Conservation (phyloP, 2,797 vertebrate genomes). For the Bradypus variegatus region DNA sequence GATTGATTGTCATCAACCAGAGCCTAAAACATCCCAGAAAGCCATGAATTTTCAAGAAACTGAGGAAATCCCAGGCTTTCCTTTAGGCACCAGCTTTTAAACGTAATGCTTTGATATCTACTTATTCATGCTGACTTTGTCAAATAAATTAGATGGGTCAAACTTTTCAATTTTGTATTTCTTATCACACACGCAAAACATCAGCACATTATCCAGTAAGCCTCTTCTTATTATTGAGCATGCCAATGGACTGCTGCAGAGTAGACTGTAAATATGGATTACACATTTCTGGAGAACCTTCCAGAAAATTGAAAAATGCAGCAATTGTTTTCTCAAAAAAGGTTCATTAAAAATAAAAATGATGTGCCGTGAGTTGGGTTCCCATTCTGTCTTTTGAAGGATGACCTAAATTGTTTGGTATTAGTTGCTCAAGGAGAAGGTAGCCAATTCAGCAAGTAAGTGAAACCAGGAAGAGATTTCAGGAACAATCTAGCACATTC, state of each 20-base stretch:
- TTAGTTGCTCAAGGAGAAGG: not conserved
- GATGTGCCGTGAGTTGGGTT: not conserved
- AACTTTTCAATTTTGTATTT: not conserved
- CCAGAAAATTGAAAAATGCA: constrained; percentile 28
- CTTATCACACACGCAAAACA: not conserved
- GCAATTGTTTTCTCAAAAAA: not conserved
- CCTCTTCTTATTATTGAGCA: not conserved
- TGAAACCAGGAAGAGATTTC: not conserved
- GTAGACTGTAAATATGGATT: not conserved
- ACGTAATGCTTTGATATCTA: not conserved
- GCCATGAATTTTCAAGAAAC: not conserved
- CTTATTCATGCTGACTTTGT: not conserved
- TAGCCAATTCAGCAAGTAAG: not conserved
- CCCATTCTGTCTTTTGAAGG: not conserved
- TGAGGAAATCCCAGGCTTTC: not conserved
- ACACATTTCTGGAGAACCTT: not conserved
- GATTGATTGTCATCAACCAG: not conserved
- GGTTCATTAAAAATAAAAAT: not conserved
- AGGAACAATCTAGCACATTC: no score
- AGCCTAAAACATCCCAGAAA: not conserved
- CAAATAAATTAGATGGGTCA: not conserved
- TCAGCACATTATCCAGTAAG: not conserved
- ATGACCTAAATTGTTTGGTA: not conserved
- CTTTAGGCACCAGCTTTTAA: not conserved
- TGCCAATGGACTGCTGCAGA: not conserved